phyloP scores from a whole-genome alignment of 2,797 vertebrate genomes.

The Sparus aurata region DNA sequence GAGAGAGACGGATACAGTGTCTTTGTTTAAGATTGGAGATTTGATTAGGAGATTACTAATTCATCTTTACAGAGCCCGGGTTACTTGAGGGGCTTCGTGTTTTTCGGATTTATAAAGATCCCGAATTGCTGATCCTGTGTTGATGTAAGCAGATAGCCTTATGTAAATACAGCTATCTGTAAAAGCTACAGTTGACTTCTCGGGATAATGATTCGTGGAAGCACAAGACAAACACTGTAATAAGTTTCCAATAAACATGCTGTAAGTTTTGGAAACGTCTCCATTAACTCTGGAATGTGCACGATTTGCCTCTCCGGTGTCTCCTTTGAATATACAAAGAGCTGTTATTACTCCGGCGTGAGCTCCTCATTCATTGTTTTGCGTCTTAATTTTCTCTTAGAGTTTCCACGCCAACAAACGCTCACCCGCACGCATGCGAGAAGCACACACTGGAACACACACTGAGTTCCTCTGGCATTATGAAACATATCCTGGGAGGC shows the following conservation, averaged over 20 bases:
- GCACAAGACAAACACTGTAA: conserved; percentile 61
- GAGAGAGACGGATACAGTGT: conserved; percentile 60
- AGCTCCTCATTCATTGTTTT: conserved; percentile 52
- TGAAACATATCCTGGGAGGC: conserved; percentile 71
- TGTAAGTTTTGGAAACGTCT: conserved; percentile 41
- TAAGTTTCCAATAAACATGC: conserved; percentile 61
- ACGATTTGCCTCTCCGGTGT: conserved; percentile 9
- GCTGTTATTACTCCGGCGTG: conserved; percentile 27
- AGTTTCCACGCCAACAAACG: conserved; percentile 16
- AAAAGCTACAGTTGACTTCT: conserved; percentile 45
- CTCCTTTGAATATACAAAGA: conserved; percentile 23
- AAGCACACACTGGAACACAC: conserved; percentile 10
- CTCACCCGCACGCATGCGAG: conserved; percentile 5
- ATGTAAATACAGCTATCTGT: conserved; percentile 56
- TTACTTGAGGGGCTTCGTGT: conserved; percentile 62
- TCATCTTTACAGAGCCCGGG: conserved; percentile 63
- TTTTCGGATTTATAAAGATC: conserved; percentile 64
- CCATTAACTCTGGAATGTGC: conserved; percentile 43
- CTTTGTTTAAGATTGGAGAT: conserved; percentile 76
- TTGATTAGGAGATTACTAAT: conserved; percentile 80
- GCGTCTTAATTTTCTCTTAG: conserved; percentile 49
- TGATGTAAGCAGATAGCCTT: conserved; percentile 64
- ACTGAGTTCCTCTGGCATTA: conserved; percentile 49
- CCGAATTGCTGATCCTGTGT: conserved; percentile 46
- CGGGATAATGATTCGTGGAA: conserved; percentile 60